These are phyloP conservation scores for Deilephila elpenor DNA, from an alignment of 2,888 invertebrate genomes.

Conservation along the genomic window DNA sequence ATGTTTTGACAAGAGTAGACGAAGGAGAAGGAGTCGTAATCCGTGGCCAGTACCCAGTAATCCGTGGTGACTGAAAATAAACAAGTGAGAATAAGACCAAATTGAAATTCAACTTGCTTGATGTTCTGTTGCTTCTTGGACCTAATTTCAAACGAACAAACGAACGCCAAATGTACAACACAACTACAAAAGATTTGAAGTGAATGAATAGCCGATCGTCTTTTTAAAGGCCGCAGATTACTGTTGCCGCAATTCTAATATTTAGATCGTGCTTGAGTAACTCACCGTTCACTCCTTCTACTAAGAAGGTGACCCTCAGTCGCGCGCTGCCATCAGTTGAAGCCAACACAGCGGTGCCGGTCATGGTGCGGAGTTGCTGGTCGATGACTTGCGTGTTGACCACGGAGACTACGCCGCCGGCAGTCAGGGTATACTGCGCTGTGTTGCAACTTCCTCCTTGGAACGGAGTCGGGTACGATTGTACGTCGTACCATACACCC, in stretches of 20 bases:
- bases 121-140: neutral
- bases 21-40: constrained; percentile 85
- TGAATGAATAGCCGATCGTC: too few species aligned
- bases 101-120: neutral
- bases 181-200: too few species aligned
- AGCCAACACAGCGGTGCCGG: constrained; percentile 58
- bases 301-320: constrained; percentile 62
- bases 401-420: constrained; percentile 54
- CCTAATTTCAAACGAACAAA: neutral
- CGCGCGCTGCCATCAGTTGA: constrained; percentile 60
- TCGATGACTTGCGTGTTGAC: constrained; percentile 67
- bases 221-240: too few species aligned
- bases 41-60: constrained; percentile 80
- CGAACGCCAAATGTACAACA: too few species aligned
- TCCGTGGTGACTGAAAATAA: constrained; percentile 53
- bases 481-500: constrained; percentile 68
- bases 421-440: constrained; percentile 56
- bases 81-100: neutral
- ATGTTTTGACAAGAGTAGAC: constrained; percentile 87
- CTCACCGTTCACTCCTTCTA: constrained; percentile 59
- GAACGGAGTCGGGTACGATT: constrained; percentile 69
- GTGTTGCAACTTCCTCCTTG: constrained; percentile 68
- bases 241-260: neutral
- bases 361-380: constrained; percentile 58
- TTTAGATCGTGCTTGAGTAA: constrained; percentile 3